Evolutionary conservation across 2,113 vertebrate genomes (phyloP), one percentile per base, ranked within the genome.

Genomic region (Odocoileus virginianus): DNA sequence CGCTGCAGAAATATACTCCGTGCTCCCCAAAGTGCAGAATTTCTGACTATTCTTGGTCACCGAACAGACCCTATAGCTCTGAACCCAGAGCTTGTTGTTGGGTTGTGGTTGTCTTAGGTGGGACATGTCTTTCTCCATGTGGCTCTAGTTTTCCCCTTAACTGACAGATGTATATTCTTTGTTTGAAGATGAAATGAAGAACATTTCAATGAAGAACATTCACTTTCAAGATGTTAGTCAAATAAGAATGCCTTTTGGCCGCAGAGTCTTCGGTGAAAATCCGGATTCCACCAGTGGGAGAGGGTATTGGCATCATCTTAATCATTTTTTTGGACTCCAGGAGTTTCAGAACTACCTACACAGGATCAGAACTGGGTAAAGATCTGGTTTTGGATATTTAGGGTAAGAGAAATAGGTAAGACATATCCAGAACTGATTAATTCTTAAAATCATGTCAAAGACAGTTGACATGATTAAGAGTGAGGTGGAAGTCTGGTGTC

Each of bases 1-100:
- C 2, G 1, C 47, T 94, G 74, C 78, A 95, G 96, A 93, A 95
- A 94, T 95, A 90, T 78, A 95, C n/a, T 64, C 43, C 30, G 30
- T 78, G 64, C 52, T 98, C 97, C 90, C 91, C 13, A 40, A 87
- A 96, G 93, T 89, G 21, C 83, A 96, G 40, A 91, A 30, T 83
- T 89, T 97, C 61, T 36, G n/a, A 28, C 45, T 94, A 71, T 96
- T 86, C 60, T 61, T 40, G 23, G 76, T 23, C 2, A 40, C 19
- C 1, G 19, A 64, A 13, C 27, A 94, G 54, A 71, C 83, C 33
- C 52, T 58, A 27, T 64, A 54, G 40, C 23, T 58, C 30, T 84
- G 55, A 93, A 52, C 30, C 27, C 15, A 74, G 52, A 3, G 30
- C 58, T 40, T 74, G 33, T 17, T 83, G 33, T 54, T 83, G 14